Evolutionary conservation across 2,797 vertebrate species (phyloP).

Genomic region (Onychomys arenicola): DNA sequence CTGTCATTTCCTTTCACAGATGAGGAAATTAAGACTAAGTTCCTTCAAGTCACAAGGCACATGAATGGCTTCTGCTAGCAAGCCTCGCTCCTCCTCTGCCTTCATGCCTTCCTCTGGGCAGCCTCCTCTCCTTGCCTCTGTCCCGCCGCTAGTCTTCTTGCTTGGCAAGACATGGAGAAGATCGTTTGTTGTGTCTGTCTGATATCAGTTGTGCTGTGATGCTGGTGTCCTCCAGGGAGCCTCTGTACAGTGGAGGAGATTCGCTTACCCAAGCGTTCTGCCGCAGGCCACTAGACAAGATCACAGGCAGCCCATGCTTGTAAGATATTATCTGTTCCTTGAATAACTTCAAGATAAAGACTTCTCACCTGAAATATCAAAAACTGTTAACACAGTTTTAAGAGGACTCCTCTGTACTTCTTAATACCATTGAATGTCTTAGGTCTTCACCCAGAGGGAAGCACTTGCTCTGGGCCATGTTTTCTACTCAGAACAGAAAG

Average conservation of each 20-base stretch:
- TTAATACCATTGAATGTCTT: conserved; percentile 93
- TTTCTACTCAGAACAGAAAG: conserved; percentile 97
- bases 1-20: conserved; percentile 1
- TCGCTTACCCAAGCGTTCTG: background rate
- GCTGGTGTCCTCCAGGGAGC: background rate
- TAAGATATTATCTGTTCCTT: conserved; percentile 87
- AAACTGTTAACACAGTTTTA: conserved; percentile 97
- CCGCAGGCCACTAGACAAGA: background rate
- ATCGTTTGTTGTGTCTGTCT: background rate
- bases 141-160: background rate
- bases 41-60: background rate
- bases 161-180: background rate
- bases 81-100: background rate
- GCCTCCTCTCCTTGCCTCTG: background rate
- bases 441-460: conserved; percentile 95
- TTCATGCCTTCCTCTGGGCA: background rate
- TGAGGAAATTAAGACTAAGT: conserved; percentile 27
- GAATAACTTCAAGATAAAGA: conserved; percentile 97
- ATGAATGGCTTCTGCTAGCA: background rate
- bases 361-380: conserved; percentile 97
- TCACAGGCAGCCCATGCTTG: background rate
- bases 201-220: background rate
- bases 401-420: conserved; percentile 95
- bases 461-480: conserved; percentile 97
- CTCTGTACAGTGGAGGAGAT: background rate